A percentile compares a stretch with the other conserved stretches of the same genome.
Evolutionary conservation across 2,888 invertebrate species (phyloP).

Genomic region (Hypercompe scribonia): DNA sequence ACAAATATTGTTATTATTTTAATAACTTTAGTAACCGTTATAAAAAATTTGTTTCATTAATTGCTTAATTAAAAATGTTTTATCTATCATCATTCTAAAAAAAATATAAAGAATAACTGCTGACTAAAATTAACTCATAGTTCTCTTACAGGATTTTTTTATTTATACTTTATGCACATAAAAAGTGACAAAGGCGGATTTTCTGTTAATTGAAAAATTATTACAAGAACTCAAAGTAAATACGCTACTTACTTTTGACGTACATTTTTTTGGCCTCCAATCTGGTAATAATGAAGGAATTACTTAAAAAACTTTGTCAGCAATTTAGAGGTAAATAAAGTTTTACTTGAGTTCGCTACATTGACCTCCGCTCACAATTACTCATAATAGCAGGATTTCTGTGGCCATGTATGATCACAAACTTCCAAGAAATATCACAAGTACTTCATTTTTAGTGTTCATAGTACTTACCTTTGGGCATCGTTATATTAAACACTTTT

Average conservation of each 20-base stretch:
- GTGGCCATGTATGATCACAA: not conserved
- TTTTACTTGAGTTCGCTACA: not conserved
- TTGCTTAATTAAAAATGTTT: not conserved
- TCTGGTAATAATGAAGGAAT: not conserved
- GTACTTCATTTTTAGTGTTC: not conserved
- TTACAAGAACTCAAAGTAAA: not conserved
- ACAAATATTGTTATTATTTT: not conserved
- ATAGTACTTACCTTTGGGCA: conserved; percentile 77
- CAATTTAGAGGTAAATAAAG: not conserved
- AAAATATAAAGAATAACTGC: not conserved
- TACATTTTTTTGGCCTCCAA: not conserved
- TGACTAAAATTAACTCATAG: not conserved
- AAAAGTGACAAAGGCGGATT: no score
- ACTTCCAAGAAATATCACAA: not conserved
- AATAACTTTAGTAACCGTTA: not conserved
- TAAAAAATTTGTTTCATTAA: not conserved
- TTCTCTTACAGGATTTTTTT: not conserved
- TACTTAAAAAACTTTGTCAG: not conserved
- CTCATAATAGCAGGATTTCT: not conserved
- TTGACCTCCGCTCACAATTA: not conserved
- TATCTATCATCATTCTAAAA: not conserved
- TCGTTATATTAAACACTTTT: conserved; percentile 62
- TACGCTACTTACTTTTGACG: not conserved
- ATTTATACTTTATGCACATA: no score
- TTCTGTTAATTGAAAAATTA: not conserved